Evolutionary conservation across 1,140 invertebrate species (phyloP).

Genomic region (Drosophila nannoptera): DNA sequence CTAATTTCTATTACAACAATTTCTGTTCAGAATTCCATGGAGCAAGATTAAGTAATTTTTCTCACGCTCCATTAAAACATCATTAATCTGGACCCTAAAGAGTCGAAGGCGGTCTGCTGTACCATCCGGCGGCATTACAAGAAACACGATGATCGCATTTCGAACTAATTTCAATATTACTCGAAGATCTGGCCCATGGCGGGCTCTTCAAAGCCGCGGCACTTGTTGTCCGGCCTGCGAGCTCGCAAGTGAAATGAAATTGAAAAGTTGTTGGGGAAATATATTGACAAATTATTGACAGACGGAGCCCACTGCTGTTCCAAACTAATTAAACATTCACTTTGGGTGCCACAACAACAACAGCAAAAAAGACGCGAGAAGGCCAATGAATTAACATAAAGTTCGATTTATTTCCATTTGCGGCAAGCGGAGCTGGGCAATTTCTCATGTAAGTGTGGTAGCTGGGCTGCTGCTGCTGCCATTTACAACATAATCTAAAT

Average conservation of each 20-base stretch:
- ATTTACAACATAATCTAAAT: constrained; percentile 71
- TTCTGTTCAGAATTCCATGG: constrained; percentile 2
- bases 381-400: constrained; percentile 49
- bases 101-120: constrained; percentile 11
- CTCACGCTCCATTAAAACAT: constrained; percentile 75
- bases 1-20: constrained; percentile 24
- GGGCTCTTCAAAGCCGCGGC: constrained; percentile 64
- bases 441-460: constrained; percentile 56
- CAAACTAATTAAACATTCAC: constrained; percentile 68
- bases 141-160: constrained; percentile 34
- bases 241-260: constrained; percentile 34
- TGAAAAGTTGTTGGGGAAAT: constrained; percentile 33
- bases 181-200: constrained; percentile 8
- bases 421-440: constrained; percentile 47
- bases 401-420: constrained; percentile 56
- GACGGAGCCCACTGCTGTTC: constrained; percentile 44
- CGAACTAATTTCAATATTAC: constrained; percentile 68
- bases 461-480: constrained; percentile 30
- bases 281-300: constrained; percentile 52
- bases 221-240: constrained; percentile 37
- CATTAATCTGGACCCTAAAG: constrained; percentile 58
- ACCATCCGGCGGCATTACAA: constrained; percentile 48
- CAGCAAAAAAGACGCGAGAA: constrained; percentile 4
- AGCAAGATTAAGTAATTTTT: constrained; percentile 42
- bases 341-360: constrained; percentile 56